Evolutionary conservation across 2,797 vertebrate species (phyloP).

Genomic region (Takifugu rubripes): DNA sequence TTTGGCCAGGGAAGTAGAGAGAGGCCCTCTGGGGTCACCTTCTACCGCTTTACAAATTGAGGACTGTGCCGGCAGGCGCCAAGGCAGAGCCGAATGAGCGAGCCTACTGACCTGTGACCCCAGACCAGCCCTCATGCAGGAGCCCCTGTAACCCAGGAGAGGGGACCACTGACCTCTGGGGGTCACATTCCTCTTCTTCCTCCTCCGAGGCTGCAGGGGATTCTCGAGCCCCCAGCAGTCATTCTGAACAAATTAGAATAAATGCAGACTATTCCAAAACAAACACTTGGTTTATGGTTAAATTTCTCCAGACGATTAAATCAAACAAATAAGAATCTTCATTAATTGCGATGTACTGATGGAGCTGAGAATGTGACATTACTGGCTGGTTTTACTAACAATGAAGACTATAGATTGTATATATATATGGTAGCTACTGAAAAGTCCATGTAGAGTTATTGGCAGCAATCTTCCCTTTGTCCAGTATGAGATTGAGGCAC

Average conservation of each 20-base stretch:
- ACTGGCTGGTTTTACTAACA: neutral
- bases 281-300: constrained; percentile 67
- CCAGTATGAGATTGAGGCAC: too few species aligned
- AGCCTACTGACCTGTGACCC: constrained; percentile 83
- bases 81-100: constrained; percentile 77
- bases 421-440: too few species aligned
- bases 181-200: constrained; percentile 76
- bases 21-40: constrained; percentile 75
- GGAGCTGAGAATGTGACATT: constrained; percentile 7
- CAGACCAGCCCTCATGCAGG: constrained; percentile 63
- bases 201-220: constrained; percentile 74
- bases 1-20: constrained; percentile 77
- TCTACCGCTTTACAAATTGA: constrained; percentile 82
- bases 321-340: constrained; percentile 36
- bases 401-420: too few species aligned
- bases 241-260: constrained; percentile 77
- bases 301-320: constrained; percentile 42
- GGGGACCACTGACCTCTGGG: constrained; percentile 71
- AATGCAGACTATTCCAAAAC: constrained; percentile 73
- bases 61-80: constrained; percentile 82
- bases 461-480: too few species aligned
- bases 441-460: too few species aligned
- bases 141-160: constrained; percentile 76
- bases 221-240: constrained; percentile 70
- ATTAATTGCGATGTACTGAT: neutral